A percentile compares a stretch with the other conserved stretches of the same genome.
Conservation (phyloP, 2,888 invertebrate genomes). For the Meiosimyza platycephala region DNA sequence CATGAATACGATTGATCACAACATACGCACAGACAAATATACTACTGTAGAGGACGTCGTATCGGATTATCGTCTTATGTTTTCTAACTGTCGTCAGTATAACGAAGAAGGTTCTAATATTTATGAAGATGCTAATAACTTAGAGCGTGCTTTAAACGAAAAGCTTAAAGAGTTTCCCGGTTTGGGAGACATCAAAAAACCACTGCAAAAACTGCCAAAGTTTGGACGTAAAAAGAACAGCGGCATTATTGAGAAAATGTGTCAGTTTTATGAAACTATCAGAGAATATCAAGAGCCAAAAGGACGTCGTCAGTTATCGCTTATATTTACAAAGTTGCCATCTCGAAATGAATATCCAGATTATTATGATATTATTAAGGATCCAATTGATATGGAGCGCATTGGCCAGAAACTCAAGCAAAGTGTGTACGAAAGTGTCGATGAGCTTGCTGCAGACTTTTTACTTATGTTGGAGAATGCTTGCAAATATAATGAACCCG, state of each 20-base stretch:
- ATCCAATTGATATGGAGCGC: slow-evolving; percentile 95
- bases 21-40: slow-evolving; percentile 89
- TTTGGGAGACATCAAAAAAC: slow-evolving; percentile 68
- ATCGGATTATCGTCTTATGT: slow-evolving; percentile 92
- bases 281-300: slow-evolving; percentile 89
- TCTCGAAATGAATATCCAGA: slow-evolving; percentile 95
- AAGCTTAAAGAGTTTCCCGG: slow-evolving; percentile 82
- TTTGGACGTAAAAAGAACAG: slow-evolving; percentile 66
- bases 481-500: slow-evolving; percentile 97
- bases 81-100: slow-evolving; percentile 95
- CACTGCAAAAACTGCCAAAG: slow-evolving; percentile 57
- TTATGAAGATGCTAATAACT: slow-evolving; percentile 90
- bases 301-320: slow-evolving; percentile 87
- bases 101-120: slow-evolving; percentile 97
- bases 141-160: slow-evolving; percentile 86
- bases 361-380: slow-evolving; percentile 96
- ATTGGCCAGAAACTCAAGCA: slow-evolving; percentile 88
- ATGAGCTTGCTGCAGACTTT: slow-evolving; percentile 90
- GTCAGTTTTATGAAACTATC: slow-evolving; percentile 88
- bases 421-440: slow-evolving; percentile 80
- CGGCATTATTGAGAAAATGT: slow-evolving; percentile 78
- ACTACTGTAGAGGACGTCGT: slow-evolving; percentile 86
- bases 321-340: slow-evolving; percentile 95
- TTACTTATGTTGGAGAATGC: slow-evolving; percentile 96
- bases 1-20: slow-evolving; percentile 91